Percentiles rank a stretch among this genome's conserved stretches.
Evolutionary conservation across 1,140 invertebrate genomes (phyloP).

Genomic region (Drosophila virilis): DNA sequence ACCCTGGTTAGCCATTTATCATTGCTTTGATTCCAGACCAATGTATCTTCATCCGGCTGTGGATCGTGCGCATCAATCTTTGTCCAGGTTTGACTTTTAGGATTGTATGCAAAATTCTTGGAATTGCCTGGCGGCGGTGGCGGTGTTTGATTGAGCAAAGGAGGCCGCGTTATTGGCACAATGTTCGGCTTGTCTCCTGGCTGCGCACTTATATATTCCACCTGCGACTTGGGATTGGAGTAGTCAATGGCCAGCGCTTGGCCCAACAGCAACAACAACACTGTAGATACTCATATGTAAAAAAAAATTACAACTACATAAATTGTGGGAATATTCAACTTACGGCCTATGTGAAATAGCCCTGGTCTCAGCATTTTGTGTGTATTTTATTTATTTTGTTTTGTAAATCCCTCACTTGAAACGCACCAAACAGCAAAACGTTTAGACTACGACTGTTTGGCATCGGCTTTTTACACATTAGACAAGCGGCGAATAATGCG

Average conservation of each 20-base stretch:
- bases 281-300: constrained; percentile 22
- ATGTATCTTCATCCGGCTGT: constrained; percentile 50
- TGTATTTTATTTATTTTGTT: not conserved
- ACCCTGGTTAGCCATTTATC: constrained; percentile 80
- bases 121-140: constrained; percentile 56
- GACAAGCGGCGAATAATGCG: constrained; percentile 7
- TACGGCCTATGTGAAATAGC: constrained; percentile 32
- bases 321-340: constrained; percentile 19
- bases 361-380: constrained; percentile 20
- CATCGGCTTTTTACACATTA: constrained; percentile 7
- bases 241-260: constrained; percentile 30
- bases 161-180: constrained; percentile 63
- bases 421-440: constrained; percentile 1
- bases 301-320: not conserved
- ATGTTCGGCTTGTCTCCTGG: constrained; percentile 45
- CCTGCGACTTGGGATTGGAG: constrained; percentile 71
- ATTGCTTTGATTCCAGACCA: constrained; percentile 78
- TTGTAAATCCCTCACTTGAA: not conserved
- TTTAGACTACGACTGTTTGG: constrained; percentile 29
- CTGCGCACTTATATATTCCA: constrained; percentile 64
- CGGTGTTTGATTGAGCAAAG: constrained; percentile 59
- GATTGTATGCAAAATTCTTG: constrained; percentile 72
- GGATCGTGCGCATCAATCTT: constrained; percentile 49
- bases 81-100: constrained; percentile 64
- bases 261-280: constrained; percentile 27